phyloP scores from a whole-genome alignment of 2,888 invertebrate species.

The Idaea dimidiata region DNA sequence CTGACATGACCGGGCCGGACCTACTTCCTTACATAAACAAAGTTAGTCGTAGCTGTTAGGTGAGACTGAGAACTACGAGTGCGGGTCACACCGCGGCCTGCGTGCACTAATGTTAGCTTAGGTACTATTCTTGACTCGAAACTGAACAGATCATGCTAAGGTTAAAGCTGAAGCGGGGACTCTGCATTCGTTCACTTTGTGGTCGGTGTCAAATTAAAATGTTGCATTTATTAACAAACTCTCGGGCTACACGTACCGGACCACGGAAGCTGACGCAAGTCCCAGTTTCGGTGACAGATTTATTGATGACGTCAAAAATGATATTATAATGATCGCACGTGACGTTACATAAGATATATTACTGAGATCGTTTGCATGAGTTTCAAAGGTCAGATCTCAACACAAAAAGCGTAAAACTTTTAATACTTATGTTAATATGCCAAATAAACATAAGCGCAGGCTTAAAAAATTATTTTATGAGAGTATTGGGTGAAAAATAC shows the following conservation, averaged over 20 bases:
- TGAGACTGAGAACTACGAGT: slow-evolving; percentile 42
- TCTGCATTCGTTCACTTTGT: slow-evolving; percentile 37
- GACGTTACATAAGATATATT: slow-evolving; percentile 33
- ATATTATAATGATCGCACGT: slow-evolving; percentile 26
- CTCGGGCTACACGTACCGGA: slow-evolving; percentile 28
- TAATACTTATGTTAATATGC: slow-evolving; percentile 70
- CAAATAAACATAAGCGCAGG: slow-evolving; percentile 70
- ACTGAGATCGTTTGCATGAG: slow-evolving; percentile 59
- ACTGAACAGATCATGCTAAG: slow-evolving; percentile 67
- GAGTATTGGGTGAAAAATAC: slow-evolving; percentile 82
- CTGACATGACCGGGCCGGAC: slow-evolving; percentile 39
- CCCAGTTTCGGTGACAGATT: slow-evolving; percentile 44
- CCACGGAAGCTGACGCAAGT: slow-evolving; percentile 49
- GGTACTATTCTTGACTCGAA: slow-evolving; percentile 48
- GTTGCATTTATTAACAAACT: slow-evolving; percentile 29
- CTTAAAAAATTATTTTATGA: slow-evolving; percentile 63
- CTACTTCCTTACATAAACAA: slow-evolving; percentile 47
- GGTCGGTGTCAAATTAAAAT: slow-evolving; percentile 30
- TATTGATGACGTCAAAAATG: slow-evolving; percentile 24
- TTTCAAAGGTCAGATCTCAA: slow-evolving; percentile 62
- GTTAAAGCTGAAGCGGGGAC: slow-evolving; percentile 64
- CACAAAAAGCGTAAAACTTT: slow-evolving; percentile 70
- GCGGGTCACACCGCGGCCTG: slow-evolving; percentile 46
- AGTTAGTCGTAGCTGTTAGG: slow-evolving; percentile 74
- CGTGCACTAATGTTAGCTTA: slow-evolving; percentile 63